Base-by-base conservation (phyloP, 2,113 vertebrate genomes). In the Condylura cristata region DNA sequence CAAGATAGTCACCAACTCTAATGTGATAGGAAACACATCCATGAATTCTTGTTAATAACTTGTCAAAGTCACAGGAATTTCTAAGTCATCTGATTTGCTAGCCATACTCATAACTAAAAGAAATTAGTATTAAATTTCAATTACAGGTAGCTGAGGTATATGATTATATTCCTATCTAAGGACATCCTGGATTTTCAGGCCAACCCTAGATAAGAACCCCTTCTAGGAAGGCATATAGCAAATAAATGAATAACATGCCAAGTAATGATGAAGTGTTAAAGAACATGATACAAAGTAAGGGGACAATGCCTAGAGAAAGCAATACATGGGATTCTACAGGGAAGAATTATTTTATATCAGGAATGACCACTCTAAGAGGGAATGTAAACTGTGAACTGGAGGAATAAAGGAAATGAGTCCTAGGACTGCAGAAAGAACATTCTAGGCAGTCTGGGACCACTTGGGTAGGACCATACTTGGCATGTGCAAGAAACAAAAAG, bases 81-180 rank as follows among this genome's bases (percentile, higher is more conserved):
- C n/a, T 92, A 48, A 70, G 71, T 61, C 37, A 9, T 26, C 34
- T 37, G 32, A 28, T 63, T 83, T 81, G 28, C 44, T 87, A 12
- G 72, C 48, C n/a, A 1, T 24, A 24, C 74, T 88, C 61, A 84
- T 70, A 65, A 65, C 12, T 48, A 8, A 92, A 92, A 32, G 20
- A 71, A 58, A 46, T 56, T 56, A 56, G 9, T 46, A 41, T 63
- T 66, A 84, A 63, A 46, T 90, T 94, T 92, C 53, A 94, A 34
- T 48, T 85, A 81, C 20, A 86, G 5, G 6, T 13, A 48, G 46
- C 32, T 41, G 14, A 91, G 51, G 37, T 46, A 63, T 32, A 10
- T 41, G 46, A 63, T 93, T 76, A 34, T 71, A 82, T 78, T 89
- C 22, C 41, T 89, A 22, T 58, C 17, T 18, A 71, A 46, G 34